Evolutionary conservation across 1,140 invertebrate species (phyloP), one percentile per base, ranked within the genome.

Genomic region (Riptortus pedestris): DNA sequence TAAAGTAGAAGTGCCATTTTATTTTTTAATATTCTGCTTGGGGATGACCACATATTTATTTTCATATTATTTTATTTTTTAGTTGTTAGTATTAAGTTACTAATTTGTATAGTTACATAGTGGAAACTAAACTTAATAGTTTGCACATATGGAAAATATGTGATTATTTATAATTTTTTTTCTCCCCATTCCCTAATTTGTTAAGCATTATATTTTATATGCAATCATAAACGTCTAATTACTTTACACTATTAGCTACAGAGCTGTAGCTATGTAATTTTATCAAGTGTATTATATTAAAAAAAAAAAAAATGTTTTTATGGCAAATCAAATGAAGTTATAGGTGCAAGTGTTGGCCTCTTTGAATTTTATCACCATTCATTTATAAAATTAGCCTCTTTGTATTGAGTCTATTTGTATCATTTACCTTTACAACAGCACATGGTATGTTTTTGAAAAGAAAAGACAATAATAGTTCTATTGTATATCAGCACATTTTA

Each of bases 401-500:
- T 55, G 20, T 47, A 20, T 47, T 5, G 45, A 22, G 45, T 55
- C 51, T 55, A 27, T 27, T 55, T 55, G 51, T 24, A 55, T 55
- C 51, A 55, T 55, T 55, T 24, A 55, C 51, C 51, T 55, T 55
- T 55, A 55, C 51, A 55, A 55, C 51, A 55, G 51, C 51, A 55
- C 51, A 26, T 55, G 51, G 51, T 45, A 60, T 33, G 59, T 60
- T 60, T 59, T 60, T 31, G 22, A 60, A 60, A 38, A 38, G 22
- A 60, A 60, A 60, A 43, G 59, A 60, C 59, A 60, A 60, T 60
- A 60, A 60, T 60, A 60, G 59, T 45, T 60, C 59, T 60, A 55
- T 55, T 55, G 22, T 55, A 55, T 55, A 55, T 55, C 14, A 55
- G 51, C 51, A 55, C 51, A 55, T 24, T 55, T 55, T 55, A 55